Percentiles rank a stretch among this genome's conserved stretches.
Evolutionary conservation across 2,888 invertebrate species (phyloP).

Genomic region (Chrysina gloriosa): DNA sequence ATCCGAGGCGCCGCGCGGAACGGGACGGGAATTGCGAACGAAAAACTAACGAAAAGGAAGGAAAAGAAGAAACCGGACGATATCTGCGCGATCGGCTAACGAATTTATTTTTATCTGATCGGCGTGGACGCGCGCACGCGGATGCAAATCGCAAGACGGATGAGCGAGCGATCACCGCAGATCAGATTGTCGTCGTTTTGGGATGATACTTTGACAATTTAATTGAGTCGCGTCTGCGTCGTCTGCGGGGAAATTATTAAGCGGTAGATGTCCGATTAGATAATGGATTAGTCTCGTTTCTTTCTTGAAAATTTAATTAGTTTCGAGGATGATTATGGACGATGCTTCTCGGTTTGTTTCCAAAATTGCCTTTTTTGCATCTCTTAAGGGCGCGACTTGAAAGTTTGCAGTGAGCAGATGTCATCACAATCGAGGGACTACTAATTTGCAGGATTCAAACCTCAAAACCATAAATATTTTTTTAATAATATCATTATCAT

Average conservation of each 20-base stretch:
- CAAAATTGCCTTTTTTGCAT: too few species aligned
- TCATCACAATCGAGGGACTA: too few species aligned
- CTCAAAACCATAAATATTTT: too few species aligned
- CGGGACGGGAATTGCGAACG: background rate
- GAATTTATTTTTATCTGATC: constrained; percentile 19
- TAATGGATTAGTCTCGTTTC: background rate
- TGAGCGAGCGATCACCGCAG: background rate
- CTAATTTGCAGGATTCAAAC: too few species aligned
- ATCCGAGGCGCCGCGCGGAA: constrained; percentile 20
- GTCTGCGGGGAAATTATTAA: background rate
- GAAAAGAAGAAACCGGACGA: background rate
- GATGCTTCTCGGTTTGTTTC: too few species aligned
- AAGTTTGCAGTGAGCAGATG: too few species aligned
- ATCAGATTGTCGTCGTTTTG: background rate
- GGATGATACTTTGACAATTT: constrained; percentile 2
- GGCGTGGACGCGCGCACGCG: background rate
- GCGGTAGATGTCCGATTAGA: background rate
- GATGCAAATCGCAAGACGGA: constrained; percentile 16
- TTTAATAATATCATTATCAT: too few species aligned
- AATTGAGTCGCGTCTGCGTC: background rate
- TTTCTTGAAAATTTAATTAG: too few species aligned
- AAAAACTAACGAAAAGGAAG: background rate
- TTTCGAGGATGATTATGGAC: too few species aligned
- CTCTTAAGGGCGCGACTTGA: too few species aligned
- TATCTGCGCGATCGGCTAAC: background rate